Conservation (phyloP, 2,797 vertebrate species). For the Corythornis leucogaster region DNA sequence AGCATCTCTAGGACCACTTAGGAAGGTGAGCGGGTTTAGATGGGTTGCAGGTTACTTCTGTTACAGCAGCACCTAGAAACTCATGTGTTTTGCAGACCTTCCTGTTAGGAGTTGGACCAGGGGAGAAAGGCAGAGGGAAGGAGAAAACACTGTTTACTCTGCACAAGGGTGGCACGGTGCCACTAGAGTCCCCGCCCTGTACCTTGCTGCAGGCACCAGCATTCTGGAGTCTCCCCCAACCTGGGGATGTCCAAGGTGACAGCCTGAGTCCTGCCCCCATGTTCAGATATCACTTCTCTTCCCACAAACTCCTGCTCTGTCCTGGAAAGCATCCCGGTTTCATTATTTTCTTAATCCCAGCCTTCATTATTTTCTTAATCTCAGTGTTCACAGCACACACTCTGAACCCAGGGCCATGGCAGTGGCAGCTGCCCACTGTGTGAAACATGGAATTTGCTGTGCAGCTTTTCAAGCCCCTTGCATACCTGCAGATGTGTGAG, state of each 20-base stretch:
- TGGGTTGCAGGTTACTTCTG: background rate
- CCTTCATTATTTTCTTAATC: background rate
- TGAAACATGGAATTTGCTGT: background rate
- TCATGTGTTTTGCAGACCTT: background rate
- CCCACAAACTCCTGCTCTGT: background rate
- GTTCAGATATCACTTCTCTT: fast-evolving
- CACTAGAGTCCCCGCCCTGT: fast-evolving
- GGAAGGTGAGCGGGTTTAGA: background rate
- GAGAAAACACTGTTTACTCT: background rate
- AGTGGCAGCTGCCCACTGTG: fast-evolving
- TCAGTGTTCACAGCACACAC: background rate
- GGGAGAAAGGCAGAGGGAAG: background rate
- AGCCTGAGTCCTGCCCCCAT: fast-evolving
- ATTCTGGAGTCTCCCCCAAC: background rate
- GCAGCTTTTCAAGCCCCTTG: background rate
- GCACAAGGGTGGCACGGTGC: background rate
- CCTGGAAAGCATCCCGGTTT: background rate
- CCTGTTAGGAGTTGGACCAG: background rate
- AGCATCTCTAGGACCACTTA: background rate
- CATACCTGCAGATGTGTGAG: fast-evolving
- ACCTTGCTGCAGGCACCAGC: background rate
- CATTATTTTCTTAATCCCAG: background rate
- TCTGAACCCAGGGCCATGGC: background rate
- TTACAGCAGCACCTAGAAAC: background rate
- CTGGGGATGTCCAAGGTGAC: background rate